These are phyloP conservation scores for Musca domestica DNA, from an alignment of 1,140 invertebrate genomes.

Conservation along the genomic window DNA sequence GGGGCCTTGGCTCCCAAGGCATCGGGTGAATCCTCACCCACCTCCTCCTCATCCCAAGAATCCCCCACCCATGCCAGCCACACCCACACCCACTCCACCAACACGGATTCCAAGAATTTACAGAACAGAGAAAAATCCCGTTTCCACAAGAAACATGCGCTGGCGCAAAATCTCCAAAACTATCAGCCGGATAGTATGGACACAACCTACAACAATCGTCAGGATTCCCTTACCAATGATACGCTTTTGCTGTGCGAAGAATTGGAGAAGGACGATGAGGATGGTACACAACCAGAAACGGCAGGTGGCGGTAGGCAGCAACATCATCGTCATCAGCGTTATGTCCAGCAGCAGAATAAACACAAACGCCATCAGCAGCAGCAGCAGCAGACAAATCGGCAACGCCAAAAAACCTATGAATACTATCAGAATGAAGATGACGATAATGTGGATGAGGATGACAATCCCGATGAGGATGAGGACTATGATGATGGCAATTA, in stretches of 20 bases:
- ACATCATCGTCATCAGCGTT: constrained; percentile 35
- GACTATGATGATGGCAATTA: constrained; percentile 2
- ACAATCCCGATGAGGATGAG: constrained; percentile 33
- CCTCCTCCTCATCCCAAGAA: constrained; percentile 56
- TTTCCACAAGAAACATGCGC: constrained; percentile 29
- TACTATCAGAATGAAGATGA: constrained; percentile 31
- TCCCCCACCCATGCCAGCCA: constrained; percentile 39
- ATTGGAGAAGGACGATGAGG: constrained; percentile 41
- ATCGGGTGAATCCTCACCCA: constrained; percentile 53
- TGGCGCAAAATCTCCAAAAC: constrained; percentile 36
- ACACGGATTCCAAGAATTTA: constrained; percentile 39
- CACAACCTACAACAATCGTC: constrained; percentile 28
- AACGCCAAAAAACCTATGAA: constrained; percentile 38
- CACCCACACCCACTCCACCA: constrained; percentile 40
- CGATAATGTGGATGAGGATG: constrained; percentile 32
- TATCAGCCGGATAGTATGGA: constrained; percentile 48
- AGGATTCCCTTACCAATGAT: constrained; percentile 48
- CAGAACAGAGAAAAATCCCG: constrained; percentile 36
- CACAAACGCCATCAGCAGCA: constrained; percentile 20
- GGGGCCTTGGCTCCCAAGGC: constrained; percentile 56
- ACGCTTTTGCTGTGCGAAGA: constrained; percentile 47
- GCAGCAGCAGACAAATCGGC: constrained; percentile 24
- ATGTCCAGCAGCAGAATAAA: constrained; percentile 35
- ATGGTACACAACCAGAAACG: constrained; percentile 5
- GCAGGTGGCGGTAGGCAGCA: constrained; percentile 26